Conservation (phyloP, 2,797 vertebrate species). For the Taenioides sp. region DNA sequence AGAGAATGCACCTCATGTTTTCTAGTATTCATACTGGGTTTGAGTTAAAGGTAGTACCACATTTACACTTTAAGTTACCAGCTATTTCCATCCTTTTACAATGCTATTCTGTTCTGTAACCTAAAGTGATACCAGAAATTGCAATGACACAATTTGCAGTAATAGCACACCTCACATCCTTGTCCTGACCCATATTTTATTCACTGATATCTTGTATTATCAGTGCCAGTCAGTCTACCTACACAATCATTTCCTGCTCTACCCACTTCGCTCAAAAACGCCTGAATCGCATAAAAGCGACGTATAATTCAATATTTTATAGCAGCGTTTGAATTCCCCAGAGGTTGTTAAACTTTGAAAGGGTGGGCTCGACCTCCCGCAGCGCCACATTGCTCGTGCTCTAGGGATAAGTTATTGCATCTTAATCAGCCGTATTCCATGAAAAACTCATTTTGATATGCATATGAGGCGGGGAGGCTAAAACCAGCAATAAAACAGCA, state of each 20-base stretch:
- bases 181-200: neutral
- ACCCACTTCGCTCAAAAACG: neutral
- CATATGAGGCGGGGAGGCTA: slow-evolving; percentile 25
- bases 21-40: too few relatives aligned
- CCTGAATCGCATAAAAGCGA: neutral
- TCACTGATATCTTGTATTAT: neutral
- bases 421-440: slow-evolving; percentile 13
- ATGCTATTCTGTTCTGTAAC: neutral
- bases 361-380: slow-evolving; percentile 26
- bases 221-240: neutral
- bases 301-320: neutral
- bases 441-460: slow-evolving; percentile 33
- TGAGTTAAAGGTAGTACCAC: neutral
- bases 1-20: too few relatives aligned
- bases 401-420: slow-evolving; percentile 23
- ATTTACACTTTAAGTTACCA: neutral
- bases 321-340: slow-evolving; percentile 14
- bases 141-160: neutral
- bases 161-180: neutral
- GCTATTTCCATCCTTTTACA: neutral
- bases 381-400: slow-evolving; percentile 11
- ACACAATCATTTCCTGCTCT: neutral
- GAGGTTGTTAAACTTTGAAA: slow-evolving; percentile 27
- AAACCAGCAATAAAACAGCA: slow-evolving; percentile 29
- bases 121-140: neutral